Evolutionary conservation across 2,888 invertebrate genomes (phyloP), one percentile per base, ranked within the genome.

Genomic region (Celastrina argiolus): DNA sequence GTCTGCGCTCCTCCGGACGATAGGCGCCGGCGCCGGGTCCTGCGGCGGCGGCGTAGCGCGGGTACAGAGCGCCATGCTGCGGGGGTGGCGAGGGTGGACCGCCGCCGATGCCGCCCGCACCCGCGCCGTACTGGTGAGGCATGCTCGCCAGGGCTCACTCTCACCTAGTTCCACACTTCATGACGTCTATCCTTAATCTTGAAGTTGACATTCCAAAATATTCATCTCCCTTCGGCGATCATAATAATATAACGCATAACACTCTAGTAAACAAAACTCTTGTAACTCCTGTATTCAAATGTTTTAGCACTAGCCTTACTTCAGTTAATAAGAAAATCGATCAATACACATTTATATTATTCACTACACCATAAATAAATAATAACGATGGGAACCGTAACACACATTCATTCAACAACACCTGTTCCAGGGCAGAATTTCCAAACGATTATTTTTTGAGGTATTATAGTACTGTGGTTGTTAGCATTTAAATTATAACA

Each of bases 91-190:
- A 94, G 70, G 94, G 94, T 72, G 97, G 96, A 69, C 96, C 96
- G 84, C 96, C 96, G 85, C 96, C 94, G 94, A 91, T 93, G 92
- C 85, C 84, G 73, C 94, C 94, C 79, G 87, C 85, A 79, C 84
- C 86, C 88, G 94, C 87, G 79, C 95, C 96, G 91, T 95, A 96
- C 92, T 96, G 95, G 91, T 96, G 95, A 87, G 96, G 95, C 95
- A 96, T 95, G 87, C 92, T 94, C 83, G 85, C 87, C 85, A 87
- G 87, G 84, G 83, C 86, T 84, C 79, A 80, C 79, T 76, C 84
- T 87, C 87, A 88, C 86, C 87, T 82, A 74, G 77, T 76, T 70
- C 76, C 76, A 71, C 75, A 72, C 78, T 78, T 80, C 87, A 86
- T 87, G 76, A 75, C 76, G 74, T 69, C 68, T 70, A 67, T 56